Percentiles rank a stretch among this genome's conserved stretches.
Conservation (phyloP, 2,888 invertebrate genomes). For the Galerucella nymphaeae region DNA sequence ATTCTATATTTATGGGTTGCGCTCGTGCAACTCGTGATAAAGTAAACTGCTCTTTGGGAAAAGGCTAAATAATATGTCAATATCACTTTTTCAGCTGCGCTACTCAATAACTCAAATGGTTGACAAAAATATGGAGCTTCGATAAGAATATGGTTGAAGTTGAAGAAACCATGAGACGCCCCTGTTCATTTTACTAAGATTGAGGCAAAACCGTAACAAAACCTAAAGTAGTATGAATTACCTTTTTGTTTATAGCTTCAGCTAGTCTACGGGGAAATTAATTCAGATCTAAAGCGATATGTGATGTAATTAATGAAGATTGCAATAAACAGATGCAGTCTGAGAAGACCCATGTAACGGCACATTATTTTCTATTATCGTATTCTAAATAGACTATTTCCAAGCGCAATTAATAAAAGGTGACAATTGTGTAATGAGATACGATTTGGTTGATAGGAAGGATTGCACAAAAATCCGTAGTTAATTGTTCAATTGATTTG, state of each 20-base stretch:
- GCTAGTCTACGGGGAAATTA: constrained; percentile 18
- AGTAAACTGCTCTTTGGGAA: too few species aligned
- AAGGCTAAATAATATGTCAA: too few species aligned
- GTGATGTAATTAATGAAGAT: constrained; percentile 21
- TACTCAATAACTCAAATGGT: too few species aligned
- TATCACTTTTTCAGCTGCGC: too few species aligned
- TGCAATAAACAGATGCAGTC: constrained; percentile 22
- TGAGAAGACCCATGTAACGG: constrained; percentile 17
- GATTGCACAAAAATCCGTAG: not conserved
- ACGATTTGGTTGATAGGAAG: not conserved
- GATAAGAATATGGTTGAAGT: not conserved
- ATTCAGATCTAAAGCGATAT: constrained; percentile 22
- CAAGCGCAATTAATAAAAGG: not conserved
- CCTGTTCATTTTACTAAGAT: not conserved
- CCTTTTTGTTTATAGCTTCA: constrained; percentile 15
- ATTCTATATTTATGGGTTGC: too few species aligned
- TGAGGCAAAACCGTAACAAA: constrained; percentile 8
- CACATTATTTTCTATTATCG: constrained; percentile 1
- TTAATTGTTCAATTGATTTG: not conserved
- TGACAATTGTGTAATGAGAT: constrained; percentile 5
- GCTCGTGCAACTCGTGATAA: too few species aligned
- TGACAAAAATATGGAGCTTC: not conserved
- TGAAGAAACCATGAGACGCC: not conserved
- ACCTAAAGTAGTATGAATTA: constrained; percentile 16
- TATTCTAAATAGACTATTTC: not conserved